Evolutionary conservation across 2,113 vertebrate genomes (phyloP), one percentile per base, ranked within the genome.

Genomic region (Casuarius casuarius): DNA sequence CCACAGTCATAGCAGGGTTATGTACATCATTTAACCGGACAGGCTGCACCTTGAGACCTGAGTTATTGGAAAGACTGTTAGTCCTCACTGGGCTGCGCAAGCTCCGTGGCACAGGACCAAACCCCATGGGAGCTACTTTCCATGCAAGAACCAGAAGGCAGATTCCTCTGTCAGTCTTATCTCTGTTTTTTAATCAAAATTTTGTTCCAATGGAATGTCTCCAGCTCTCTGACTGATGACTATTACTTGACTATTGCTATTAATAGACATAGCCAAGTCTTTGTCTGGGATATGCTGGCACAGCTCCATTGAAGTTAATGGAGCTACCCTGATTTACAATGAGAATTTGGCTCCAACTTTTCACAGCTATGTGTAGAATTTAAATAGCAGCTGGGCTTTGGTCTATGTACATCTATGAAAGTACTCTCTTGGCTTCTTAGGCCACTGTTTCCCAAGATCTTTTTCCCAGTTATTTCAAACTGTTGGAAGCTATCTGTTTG

Each of bases 1-100:
- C 4, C 6, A 58, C 28, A 9, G 0, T 5, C 73, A 25, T 56
- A 3, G 7, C 2, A 0, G 28, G 4, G 7, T 11, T 1, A 16
- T 19, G 14, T 12, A 40, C 44, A 3, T 9, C 16, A 42, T 7
- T 63, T 2, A 7, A 18, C 11, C 0, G 1, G 28, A 21, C 17
- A 12, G 21, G 31, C 12, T 5, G 77, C 54, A 35, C 14, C 40
- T 26, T 38, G 4, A 4, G 46, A 2, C 6, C n/a, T 4, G 63
- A 18, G 4, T 28, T 19, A 3, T 9, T 2, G 4, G 54, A 7
- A 73, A 0, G 10, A 3, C 29, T 1, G 3, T 71, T 5, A 62
- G 14, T 7, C 59, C 58, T 11, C 2, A 0, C 52, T 0, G 38
- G 18, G 58, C 67, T 44, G 35, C 8, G 12, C 8, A 1, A 58